Conservation (phyloP, 37 sponge, comb jelly and placozoan genomes). For the Cladorhizidae sp. region DNA sequence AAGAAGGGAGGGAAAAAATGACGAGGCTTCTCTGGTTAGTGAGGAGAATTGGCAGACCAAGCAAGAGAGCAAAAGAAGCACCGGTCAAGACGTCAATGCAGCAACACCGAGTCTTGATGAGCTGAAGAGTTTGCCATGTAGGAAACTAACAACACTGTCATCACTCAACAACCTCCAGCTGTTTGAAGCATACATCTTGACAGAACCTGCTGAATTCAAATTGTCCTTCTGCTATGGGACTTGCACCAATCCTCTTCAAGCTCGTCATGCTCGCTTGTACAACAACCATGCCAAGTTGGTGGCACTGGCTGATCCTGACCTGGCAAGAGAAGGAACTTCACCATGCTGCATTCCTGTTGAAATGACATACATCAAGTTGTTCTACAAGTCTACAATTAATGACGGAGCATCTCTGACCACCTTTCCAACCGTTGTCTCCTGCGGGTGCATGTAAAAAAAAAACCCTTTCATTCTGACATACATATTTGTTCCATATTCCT, state of each 20-base stretch:
- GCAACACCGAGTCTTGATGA: neutral
- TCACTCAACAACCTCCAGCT: neutral
- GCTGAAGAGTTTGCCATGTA: neutral
- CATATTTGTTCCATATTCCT: no score
- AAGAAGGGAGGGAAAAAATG: no score
- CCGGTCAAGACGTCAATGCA: neutral
- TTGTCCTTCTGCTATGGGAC: slow-evolving; percentile 28
- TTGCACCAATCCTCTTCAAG: slow-evolving; percentile 10
- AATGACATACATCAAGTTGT: neutral
- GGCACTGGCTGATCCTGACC: neutral
- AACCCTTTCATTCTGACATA: no score
- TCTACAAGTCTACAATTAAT: neutral
- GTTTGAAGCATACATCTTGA: neutral
- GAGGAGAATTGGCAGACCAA: neutral
- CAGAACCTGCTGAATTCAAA: neutral
- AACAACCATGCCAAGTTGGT: slow-evolving; percentile 5
- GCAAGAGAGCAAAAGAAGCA: neutral
- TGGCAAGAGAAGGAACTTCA: neutral
- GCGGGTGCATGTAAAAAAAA: neutral
- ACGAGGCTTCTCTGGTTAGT: neutral
- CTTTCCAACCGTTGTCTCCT: neutral
- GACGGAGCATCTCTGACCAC: neutral
- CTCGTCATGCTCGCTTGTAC: neutral
- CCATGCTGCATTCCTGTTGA: slow-evolving; percentile 37
- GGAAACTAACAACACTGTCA: neutral